phyloP scores from a whole-genome alignment of 1,140 invertebrate species.

The Macrobrachium rosenbergii region DNA sequence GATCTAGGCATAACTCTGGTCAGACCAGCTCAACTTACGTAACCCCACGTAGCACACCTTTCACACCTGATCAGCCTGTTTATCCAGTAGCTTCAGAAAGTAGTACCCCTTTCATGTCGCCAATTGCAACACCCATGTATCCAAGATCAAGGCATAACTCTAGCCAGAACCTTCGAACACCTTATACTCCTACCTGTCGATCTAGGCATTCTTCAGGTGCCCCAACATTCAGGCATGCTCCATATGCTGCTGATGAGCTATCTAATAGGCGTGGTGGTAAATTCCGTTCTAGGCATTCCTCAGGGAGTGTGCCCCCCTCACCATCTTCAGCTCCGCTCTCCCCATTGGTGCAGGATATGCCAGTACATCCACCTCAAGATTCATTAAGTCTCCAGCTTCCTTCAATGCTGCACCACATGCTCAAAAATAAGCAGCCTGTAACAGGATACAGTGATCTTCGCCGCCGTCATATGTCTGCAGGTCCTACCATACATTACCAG shows the following conservation, averaged over 20 bases:
- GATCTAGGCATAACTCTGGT: conserved; percentile 72
- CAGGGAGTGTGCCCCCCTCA: conserved; percentile 67
- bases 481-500: conserved; percentile 65
- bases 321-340: conserved; percentile 68
- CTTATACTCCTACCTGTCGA: conserved; percentile 63
- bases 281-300: conserved; percentile 64
- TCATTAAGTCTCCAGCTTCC: conserved; percentile 22
- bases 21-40: conserved; percentile 67
- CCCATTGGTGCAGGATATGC: conserved; percentile 64
- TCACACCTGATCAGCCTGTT: conserved; percentile 65
- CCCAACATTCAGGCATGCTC: conserved; percentile 65
- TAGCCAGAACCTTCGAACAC: conserved; percentile 66
- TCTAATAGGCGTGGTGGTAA: conserved; percentile 50
- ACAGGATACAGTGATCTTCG: conserved; percentile 62
- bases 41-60: conserved; percentile 66
- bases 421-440: conserved; percentile 44
- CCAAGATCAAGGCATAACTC: conserved; percentile 69
- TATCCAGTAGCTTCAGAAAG: conserved; percentile 67
- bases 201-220: conserved; percentile 68
- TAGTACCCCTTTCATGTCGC: conserved; percentile 70
- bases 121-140: conserved; percentile 69
- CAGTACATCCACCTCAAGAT: conserved; percentile 48
- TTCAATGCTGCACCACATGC: conserved; percentile 56
- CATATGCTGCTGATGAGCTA: conserved; percentile 66
- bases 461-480: conserved; percentile 67